Evolutionary conservation across 53 echinoderm and acorn worm genomes (phyloP).

Genomic region (Astropecten irregularis): DNA sequence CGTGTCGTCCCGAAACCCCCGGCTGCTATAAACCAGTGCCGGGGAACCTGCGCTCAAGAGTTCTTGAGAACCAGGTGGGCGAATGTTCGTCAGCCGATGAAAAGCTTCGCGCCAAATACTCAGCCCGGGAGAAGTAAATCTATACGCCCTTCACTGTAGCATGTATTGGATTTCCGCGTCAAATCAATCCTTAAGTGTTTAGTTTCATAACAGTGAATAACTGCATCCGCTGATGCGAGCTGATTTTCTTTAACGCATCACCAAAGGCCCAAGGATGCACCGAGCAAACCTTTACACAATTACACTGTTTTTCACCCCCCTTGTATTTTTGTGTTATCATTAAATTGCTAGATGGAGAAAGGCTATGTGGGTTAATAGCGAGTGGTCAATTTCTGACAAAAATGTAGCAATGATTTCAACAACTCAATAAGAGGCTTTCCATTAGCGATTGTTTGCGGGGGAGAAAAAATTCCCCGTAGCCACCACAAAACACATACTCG

Average conservation of each 20-base stretch:
- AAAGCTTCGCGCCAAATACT: constrained; percentile 45
- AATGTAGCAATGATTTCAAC: constrained; percentile 36
- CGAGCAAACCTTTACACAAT: constrained; percentile 43
- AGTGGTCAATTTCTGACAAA: constrained; percentile 35
- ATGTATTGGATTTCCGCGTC: constrained; percentile 56
- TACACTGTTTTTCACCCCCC: constrained; percentile 51
- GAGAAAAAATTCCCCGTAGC: background rate
- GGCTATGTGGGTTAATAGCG: constrained; percentile 43
- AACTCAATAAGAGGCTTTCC: constrained; percentile 9
- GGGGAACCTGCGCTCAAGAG: constrained; percentile 37
- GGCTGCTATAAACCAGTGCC: constrained; percentile 13
- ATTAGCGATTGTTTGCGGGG: background rate
- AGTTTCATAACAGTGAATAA: constrained; percentile 57
- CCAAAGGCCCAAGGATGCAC: constrained; percentile 43
- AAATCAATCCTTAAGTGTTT: constrained; percentile 56
- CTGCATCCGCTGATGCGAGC: constrained; percentile 38
- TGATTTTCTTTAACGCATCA: constrained; percentile 42
- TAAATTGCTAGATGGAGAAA: constrained; percentile 21
- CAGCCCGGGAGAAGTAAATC: constrained; percentile 50
- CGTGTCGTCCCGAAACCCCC: background rate
- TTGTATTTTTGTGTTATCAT: constrained; percentile 40
- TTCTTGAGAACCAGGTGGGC: constrained; percentile 53
- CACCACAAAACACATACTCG: background rate
- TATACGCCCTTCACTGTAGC: constrained; percentile 60
- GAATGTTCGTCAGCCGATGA: constrained; percentile 46